Evolutionary conservation across 2,888 invertebrate genomes (phyloP).

Genomic region (Amphipyra tragopoginis): DNA sequence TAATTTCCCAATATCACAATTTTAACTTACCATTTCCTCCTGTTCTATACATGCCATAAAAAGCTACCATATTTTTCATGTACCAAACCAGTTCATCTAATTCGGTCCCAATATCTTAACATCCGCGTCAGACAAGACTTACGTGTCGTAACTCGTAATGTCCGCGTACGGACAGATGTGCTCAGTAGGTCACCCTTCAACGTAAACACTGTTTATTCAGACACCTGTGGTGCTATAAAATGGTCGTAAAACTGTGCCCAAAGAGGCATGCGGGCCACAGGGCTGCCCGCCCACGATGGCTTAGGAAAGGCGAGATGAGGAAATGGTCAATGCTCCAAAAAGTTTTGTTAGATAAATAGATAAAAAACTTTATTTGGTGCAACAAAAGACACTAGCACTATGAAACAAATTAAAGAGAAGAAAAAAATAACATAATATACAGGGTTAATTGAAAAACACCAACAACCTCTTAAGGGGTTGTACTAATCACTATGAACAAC

Average conservation of each 20-base stretch:
- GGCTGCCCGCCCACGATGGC: slow-evolving; percentile 49
- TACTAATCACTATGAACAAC: too few species aligned
- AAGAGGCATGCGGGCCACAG: slow-evolving; percentile 26
- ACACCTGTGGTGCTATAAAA: slow-evolving; percentile 73
- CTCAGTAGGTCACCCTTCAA: slow-evolving; percentile 71
- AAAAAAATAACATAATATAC: too few species aligned
- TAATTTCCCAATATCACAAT: too few species aligned
- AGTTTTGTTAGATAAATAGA: neutral
- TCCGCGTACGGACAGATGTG: slow-evolving; percentile 62
- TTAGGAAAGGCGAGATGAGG: slow-evolving; percentile 17
- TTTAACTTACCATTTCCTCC: too few species aligned
- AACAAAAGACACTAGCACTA: too few species aligned
- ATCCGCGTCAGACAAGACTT: slow-evolving; percentile 16
- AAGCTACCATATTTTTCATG: slow-evolving; percentile 12
- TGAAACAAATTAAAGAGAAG: too few species aligned
- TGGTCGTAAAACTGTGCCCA: slow-evolving; percentile 49
- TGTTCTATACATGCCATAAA: neutral
- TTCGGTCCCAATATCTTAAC: slow-evolving; percentile 17
- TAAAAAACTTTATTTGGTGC: too few species aligned
- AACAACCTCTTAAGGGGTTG: too few species aligned
- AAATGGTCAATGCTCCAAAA: neutral
- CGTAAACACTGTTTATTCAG: slow-evolving; percentile 57
- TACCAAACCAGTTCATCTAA: slow-evolving; percentile 27
- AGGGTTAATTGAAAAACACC: too few species aligned
- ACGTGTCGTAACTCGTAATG: slow-evolving; percentile 30